Conservation (phyloP, 2,888 invertebrate species). For the Drosophila kokeensis region DNA sequence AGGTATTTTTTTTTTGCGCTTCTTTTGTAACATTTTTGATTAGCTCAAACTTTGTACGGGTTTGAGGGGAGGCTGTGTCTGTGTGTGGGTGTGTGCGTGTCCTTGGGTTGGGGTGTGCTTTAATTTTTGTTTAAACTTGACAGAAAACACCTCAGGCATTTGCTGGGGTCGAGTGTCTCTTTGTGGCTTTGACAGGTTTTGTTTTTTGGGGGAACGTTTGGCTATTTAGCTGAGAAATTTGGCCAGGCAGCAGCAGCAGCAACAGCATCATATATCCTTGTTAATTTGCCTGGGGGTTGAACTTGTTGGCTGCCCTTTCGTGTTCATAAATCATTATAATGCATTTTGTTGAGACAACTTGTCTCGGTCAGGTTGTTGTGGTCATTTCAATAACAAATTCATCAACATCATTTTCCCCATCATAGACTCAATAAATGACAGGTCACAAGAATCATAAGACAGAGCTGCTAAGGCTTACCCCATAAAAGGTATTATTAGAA, state of each 20-base stretch:
- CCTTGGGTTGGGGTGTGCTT: slow-evolving; percentile 48
- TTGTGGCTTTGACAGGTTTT: slow-evolving; percentile 76
- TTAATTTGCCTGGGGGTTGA: slow-evolving; percentile 72
- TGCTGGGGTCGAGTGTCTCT: slow-evolving; percentile 72
- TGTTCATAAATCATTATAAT: slow-evolving; percentile 75
- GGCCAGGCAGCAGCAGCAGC: slow-evolving; percentile 32
- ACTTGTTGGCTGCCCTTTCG: slow-evolving; percentile 25
- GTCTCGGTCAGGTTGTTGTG: slow-evolving; percentile 54
- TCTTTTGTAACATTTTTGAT: slow-evolving; percentile 70
- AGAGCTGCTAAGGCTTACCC: not conserved
- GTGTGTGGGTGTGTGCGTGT: slow-evolving; percentile 11
- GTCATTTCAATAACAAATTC: slow-evolving; percentile 67
- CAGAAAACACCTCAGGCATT: slow-evolving; percentile 71
- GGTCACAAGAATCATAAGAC: slow-evolving; percentile 14
- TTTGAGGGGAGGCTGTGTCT: slow-evolving; percentile 24
- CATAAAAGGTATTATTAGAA: not conserved
- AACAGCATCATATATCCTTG: slow-evolving; percentile 74
- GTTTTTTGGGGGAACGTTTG: slow-evolving; percentile 48
- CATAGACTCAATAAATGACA: slow-evolving; percentile 23
- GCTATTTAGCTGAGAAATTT: slow-evolving; percentile 58
- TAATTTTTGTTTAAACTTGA: slow-evolving; percentile 77
- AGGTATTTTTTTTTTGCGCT: slow-evolving; percentile 19
- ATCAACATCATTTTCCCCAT: slow-evolving; percentile 50
- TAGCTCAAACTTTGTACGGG: slow-evolving; percentile 62
- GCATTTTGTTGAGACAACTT: slow-evolving; percentile 68